Conservation (phyloP, 2,797 vertebrate species). For the Platalea minor region DNA sequence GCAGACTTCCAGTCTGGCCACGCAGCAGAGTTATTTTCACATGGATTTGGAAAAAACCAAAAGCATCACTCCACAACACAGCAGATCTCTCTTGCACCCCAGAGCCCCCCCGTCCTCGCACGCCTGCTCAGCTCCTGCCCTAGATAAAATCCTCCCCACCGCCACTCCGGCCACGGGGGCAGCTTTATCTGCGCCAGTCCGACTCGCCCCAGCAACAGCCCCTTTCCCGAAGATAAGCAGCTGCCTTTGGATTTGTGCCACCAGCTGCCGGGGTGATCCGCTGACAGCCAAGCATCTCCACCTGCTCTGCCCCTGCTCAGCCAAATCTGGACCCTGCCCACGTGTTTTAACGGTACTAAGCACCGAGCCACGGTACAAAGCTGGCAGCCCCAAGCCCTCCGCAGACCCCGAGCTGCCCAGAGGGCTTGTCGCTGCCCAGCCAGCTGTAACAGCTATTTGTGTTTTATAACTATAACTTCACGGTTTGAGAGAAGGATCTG, state of each 20-base stretch:
- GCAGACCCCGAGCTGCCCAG: neutral
- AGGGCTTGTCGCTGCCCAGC: neutral
- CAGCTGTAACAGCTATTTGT: slow-evolving; percentile 27
- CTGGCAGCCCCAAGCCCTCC: neutral
- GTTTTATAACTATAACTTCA: neutral
- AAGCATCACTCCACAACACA: neutral
- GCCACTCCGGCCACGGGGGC: neutral
- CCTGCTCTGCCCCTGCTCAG: slow-evolving; percentile 40
- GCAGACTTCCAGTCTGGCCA: slow-evolving; percentile 6
- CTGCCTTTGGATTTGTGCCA: slow-evolving; percentile 55
- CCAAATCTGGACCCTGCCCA: slow-evolving; percentile 12
- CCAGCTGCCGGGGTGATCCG: slow-evolving; percentile 32
- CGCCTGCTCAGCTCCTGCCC: neutral
- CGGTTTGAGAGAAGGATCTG: neutral
- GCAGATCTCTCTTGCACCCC: neutral
- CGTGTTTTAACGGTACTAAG: neutral
- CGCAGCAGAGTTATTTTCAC: neutral
- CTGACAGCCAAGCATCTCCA: slow-evolving; percentile 51
- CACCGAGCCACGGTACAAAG: neutral
- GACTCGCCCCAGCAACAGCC: neutral
- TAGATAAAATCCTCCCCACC: neutral
- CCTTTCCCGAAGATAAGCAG: slow-evolving; percentile 50
- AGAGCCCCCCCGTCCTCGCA: neutral
- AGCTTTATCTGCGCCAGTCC: neutral
- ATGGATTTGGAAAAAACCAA: neutral